Base-by-base conservation (phyloP, 2,888 invertebrate species). In the Brassicogethes aeneus region DNA sequence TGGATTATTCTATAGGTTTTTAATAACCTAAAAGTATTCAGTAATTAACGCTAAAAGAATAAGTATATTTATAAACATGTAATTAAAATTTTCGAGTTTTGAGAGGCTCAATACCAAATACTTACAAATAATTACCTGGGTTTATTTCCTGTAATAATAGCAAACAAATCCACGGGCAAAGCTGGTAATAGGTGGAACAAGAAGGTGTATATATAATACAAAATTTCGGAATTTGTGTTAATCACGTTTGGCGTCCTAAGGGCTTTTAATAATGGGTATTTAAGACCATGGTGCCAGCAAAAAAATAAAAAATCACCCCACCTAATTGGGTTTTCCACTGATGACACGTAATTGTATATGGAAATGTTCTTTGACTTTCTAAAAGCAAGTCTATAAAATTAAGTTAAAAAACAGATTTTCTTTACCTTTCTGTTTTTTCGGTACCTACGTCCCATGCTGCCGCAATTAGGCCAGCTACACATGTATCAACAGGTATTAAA, bases 271-370 rank as follows among this genome's bases (percentile, higher is more conserved):
- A 75, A 62, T 0, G 79, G 79, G 43, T 72, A 72, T 1, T 65
- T 51, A 10, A 69, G 53, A 1, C 77, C 74, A 42, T 77, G 70
- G 7, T 64, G 62, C 51, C 75, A 47, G 46, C 76, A 77, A 2
- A 71, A 61, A 0, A 61, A 43, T 53, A 69, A 62, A 54, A 86
- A 86, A 34, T 82, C 74, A 0, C 71, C 75, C 94, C 94, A 96
- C 0, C 80, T 81, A 32, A 94, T 68, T 1, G 81, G 79, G 59
- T 91, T 89, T 44, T 85, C 77, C 1, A 74, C 72, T 0, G 89
- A 85, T 1, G 92, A 86, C 2, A 91, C 86, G 64, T 82, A 89
- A 68, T 94, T 93, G 70, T 85, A 93, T 34, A 93, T 80, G 0
- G 79, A 72, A 1, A 61, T 52, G 36, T 59, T 51, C 15, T 52